A percentile compares a stretch with the other conserved stretches of the same genome.
Conservation (phyloP, 2,113 vertebrate species). For the Poecilia latipinna region DNA sequence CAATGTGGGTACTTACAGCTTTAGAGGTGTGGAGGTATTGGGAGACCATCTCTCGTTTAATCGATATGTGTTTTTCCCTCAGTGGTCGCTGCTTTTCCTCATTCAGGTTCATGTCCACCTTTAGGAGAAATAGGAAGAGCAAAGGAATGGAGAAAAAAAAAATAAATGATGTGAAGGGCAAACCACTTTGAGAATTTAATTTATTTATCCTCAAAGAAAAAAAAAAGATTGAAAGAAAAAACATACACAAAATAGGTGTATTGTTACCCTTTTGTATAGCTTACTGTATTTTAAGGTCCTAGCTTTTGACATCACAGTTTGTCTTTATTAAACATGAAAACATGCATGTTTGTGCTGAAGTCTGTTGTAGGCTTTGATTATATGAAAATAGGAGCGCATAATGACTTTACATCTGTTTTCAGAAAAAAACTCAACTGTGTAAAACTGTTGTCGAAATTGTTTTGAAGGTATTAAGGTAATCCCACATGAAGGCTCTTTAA, state of each 20-base stretch:
- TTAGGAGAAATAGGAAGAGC: slow-evolving; percentile 1
- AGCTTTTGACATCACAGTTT: no score
- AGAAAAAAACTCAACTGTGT: neutral
- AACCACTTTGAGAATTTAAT: no score
- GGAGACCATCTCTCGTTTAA: slow-evolving; percentile 90
- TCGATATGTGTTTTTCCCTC: slow-evolving; percentile 83
- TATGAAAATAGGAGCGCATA: no score
- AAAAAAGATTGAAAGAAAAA: neutral
- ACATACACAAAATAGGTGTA: neutral
- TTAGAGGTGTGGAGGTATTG: slow-evolving; percentile 88
- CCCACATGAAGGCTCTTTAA: neutral
- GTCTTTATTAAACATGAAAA: no score
- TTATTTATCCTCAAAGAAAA: neutral
- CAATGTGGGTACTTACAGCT: slow-evolving; percentile 78
- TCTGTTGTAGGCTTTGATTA: no score
- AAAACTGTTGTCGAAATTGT: neutral
- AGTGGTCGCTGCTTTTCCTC: slow-evolving; percentile 87
- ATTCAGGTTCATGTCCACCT: slow-evolving; percentile 92
- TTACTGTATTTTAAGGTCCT: no score
- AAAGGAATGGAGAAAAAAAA: neutral
- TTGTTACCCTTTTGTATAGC: neutral
- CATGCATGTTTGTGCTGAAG: no score
- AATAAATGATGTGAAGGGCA: no score
- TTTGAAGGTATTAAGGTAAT: neutral
- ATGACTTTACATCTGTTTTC: no score